A percentile compares a stretch with the other conserved stretches of the same genome.
These are phyloP conservation scores for Drosophila sucinea DNA, from an alignment of 1,140 invertebrate species.

Conservation along the genomic window DNA sequence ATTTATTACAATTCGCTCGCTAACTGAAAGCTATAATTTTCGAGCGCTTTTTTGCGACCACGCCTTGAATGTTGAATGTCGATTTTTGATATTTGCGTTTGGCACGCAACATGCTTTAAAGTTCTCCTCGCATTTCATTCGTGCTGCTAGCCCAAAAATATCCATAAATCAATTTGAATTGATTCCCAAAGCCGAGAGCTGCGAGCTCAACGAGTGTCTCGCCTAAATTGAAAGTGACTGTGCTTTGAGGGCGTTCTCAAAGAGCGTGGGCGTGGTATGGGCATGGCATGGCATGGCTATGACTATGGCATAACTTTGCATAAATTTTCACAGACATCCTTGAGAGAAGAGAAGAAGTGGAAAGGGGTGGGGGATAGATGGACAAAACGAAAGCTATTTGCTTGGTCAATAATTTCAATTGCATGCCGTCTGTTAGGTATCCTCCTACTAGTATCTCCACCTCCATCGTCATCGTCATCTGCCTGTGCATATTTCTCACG, in stretches of 20 bases:
- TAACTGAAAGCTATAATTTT: constrained; percentile 80
- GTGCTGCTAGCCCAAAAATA: constrained; percentile 63
- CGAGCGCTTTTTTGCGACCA: constrained; percentile 74
- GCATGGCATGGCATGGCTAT: constrained; percentile 9
- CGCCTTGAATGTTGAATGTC: constrained; percentile 73
- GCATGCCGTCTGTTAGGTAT: background rate
- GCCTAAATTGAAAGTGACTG: constrained; percentile 65
- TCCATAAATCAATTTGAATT: constrained; percentile 79
- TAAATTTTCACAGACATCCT: constrained; percentile 71
- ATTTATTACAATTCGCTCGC: constrained; percentile 79
- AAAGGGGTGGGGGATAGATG: background rate
- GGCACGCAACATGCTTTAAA: constrained; percentile 79
- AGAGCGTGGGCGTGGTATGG: constrained; percentile 9
- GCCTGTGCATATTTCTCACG: constrained; percentile 47
- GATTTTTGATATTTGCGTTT: constrained; percentile 80
- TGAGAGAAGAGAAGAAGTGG: constrained; percentile 19
- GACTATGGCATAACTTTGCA: constrained; percentile 67
- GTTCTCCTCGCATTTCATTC: constrained; percentile 33
- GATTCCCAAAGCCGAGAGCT: constrained; percentile 39
- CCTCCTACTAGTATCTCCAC: background rate
- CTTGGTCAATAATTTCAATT: constrained; percentile 68
- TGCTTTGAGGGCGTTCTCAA: constrained; percentile 10
- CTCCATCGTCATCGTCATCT: background rate
- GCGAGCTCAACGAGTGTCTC: constrained; percentile 49
- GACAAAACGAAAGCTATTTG: constrained; percentile 45